Conservation (phyloP, 2,113 vertebrate species). For the Mormyrus lacerda region DNA sequence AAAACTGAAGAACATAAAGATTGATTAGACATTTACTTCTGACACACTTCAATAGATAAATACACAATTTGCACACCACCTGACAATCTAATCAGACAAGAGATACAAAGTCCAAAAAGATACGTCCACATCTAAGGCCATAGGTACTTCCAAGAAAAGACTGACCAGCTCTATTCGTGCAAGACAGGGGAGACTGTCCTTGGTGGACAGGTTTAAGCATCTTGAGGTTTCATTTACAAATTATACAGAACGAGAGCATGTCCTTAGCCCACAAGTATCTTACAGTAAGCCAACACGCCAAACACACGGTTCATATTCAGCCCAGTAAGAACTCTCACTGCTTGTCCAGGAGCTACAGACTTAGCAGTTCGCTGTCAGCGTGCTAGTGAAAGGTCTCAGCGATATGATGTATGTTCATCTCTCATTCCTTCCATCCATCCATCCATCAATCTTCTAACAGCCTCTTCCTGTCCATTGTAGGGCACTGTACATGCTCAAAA, state of each 20-base stretch:
- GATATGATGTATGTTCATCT: neutral
- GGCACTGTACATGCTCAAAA: neutral
- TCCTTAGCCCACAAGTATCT: neutral
- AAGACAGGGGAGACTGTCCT: neutral
- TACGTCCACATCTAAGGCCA: neutral
- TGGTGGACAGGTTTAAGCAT: neutral
- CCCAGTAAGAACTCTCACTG: neutral
- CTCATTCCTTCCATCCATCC: neutral
- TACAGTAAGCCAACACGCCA: neutral
- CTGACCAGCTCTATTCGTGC: neutral
- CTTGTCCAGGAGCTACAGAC: neutral
- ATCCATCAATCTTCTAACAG: neutral
- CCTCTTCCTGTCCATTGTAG: neutral
- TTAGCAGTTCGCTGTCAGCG: neutral
- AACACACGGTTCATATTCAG: neutral
- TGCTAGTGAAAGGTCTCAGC: neutral
- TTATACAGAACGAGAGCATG: neutral
- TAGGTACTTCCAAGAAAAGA: neutral
- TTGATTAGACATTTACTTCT: neutral
- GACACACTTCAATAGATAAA: neutral
- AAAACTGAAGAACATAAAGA: neutral
- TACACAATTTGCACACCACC: neutral
- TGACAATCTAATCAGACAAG: neutral
- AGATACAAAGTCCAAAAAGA: neutral
- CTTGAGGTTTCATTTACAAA: neutral